These are phyloP conservation scores for Mesembrinibis cayennensis DNA, from an alignment of 2,113 vertebrate species.

Conservation along the genomic window DNA sequence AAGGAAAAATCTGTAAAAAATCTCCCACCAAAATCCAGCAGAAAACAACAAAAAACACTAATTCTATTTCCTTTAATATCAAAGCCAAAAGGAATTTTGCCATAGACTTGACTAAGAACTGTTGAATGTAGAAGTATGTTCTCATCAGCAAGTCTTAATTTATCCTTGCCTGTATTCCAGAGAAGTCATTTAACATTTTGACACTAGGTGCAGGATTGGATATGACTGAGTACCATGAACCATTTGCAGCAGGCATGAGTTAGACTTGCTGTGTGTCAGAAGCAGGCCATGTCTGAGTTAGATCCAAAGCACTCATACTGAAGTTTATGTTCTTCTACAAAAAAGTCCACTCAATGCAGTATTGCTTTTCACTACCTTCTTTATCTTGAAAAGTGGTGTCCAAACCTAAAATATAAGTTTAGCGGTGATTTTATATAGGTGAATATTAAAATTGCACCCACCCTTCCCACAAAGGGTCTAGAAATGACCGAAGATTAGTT, in stretches of 20 bases:
- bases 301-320: neutral
- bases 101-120: neutral
- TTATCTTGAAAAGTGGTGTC: neutral
- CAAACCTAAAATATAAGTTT: neutral
- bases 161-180: neutral
- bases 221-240: neutral
- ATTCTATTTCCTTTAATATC: neutral
- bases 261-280: neutral
- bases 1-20: neutral
- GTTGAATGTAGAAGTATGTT: neutral
- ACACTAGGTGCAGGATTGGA: neutral
- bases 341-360: neutral
- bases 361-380: neutral
- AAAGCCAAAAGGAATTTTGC: slow-evolving; percentile 1
- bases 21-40: neutral
- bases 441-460: neutral
- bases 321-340: neutral
- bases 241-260: neutral
- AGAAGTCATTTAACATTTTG: neutral
- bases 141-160: neutral
- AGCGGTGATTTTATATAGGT: neutral
- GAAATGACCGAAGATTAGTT: neutral
- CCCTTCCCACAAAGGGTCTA: neutral
- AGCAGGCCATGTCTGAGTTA: neutral
- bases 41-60: neutral